Evolutionary conservation across 1,140 invertebrate species (phyloP).

Genomic region (Heliothis subflexa): DNA sequence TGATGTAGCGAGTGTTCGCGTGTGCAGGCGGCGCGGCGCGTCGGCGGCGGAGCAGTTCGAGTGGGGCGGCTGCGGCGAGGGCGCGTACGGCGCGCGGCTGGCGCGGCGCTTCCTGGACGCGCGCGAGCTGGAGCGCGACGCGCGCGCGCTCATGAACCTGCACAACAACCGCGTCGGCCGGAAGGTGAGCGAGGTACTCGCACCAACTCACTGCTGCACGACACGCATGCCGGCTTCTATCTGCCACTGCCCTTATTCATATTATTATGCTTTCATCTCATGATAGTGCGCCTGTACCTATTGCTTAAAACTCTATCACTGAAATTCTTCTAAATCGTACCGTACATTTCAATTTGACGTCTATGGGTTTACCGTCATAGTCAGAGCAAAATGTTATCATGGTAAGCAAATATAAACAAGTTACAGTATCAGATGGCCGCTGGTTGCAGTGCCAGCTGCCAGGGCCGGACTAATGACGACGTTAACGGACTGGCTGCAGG

Average conservation of each 20-base stretch:
- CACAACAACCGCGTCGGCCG: slow-evolving; percentile 98
- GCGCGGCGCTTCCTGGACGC: slow-evolving; percentile 94
- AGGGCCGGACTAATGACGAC: slow-evolving; percentile 7
- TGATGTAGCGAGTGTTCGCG: background rate
- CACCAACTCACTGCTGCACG: background rate
- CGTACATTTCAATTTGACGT: too few species aligned
- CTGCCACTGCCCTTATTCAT: background rate
- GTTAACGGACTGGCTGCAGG: background rate
- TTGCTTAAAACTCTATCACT: too few species aligned
- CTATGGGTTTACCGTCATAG: too few species aligned
- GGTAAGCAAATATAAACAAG: too few species aligned
- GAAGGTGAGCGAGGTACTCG: slow-evolving; percentile 89
- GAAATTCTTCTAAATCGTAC: too few species aligned
- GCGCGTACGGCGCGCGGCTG: slow-evolving; percentile 92
- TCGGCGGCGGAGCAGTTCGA: slow-evolving; percentile 75
- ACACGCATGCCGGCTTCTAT: background rate
- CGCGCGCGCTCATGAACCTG: slow-evolving; percentile 97
- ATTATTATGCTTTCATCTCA: background rate
- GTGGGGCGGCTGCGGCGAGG: slow-evolving; percentile 96
- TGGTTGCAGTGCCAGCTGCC: background rate
- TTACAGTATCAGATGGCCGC: too few species aligned
- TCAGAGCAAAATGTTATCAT: too few species aligned
- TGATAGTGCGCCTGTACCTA: background rate
- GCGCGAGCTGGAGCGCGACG: slow-evolving; percentile 93
- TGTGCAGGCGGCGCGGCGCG: slow-evolving; percentile 59